Evolutionary conservation across 2,888 invertebrate species (phyloP).

Genomic region (Acanthosepion esculentum): DNA sequence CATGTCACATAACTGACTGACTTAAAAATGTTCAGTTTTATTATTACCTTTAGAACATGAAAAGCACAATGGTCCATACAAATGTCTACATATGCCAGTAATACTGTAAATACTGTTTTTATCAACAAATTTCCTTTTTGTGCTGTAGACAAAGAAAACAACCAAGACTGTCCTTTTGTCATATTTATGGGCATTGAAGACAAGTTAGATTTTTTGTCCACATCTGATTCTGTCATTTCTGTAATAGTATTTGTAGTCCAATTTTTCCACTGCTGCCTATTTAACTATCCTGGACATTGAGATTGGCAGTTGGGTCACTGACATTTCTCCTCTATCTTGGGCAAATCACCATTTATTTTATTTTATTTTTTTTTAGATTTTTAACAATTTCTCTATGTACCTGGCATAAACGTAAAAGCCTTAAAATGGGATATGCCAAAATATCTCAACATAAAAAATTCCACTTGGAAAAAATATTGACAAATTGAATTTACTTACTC

Average conservation of each 20-base stretch:
- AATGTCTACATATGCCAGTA: too few species aligned
- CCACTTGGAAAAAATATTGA: background rate
- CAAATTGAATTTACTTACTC: background rate
- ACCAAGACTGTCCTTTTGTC: too few species aligned
- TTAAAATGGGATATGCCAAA: conserved; percentile 10
- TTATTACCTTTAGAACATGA: too few species aligned
- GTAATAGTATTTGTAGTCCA: background rate
- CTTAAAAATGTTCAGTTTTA: too few species aligned
- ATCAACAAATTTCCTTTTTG: too few species aligned
- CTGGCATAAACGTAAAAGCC: background rate
- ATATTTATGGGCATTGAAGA: background rate
- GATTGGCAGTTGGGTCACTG: background rate
- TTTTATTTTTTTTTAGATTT: background rate
- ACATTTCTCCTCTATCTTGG: background rate
- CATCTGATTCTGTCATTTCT: background rate
- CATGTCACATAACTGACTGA: too few species aligned
- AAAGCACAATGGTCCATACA: too few species aligned
- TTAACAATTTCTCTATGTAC: background rate
- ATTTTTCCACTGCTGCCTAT: background rate
- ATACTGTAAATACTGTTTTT: too few species aligned
- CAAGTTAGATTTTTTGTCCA: background rate
- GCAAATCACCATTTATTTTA: background rate
- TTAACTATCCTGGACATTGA: background rate
- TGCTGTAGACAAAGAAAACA: too few species aligned
- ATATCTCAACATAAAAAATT: background rate